Conservation (phyloP, 53 echinoderm and acorn worm genomes). For the Luidia sarsii region DNA sequence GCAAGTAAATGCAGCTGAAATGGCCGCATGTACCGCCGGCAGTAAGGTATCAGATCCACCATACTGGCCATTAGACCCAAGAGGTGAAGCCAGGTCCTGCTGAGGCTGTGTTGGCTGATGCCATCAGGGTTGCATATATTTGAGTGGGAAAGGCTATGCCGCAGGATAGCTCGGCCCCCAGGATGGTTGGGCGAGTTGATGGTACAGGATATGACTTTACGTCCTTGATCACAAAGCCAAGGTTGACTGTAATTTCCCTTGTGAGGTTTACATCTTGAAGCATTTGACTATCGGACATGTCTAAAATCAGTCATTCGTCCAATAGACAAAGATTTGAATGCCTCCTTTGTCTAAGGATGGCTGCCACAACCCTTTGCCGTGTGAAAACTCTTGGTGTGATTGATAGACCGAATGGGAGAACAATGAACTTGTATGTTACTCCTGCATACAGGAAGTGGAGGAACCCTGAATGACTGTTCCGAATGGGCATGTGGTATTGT, state of each 20-base stretch:
- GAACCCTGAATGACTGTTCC: neutral
- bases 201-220: constrained; percentile 1
- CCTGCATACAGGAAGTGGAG: neutral
- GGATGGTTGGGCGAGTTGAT: neutral
- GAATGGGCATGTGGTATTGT: constrained; percentile 3
- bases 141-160: neutral
- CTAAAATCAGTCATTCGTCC: neutral
- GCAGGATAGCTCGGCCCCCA: neutral
- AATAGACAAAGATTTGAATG: too few species aligned
- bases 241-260: neutral
- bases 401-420: neutral
- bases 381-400: neutral
- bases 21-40: constrained; percentile 27
- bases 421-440: neutral
- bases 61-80: constrained; percentile 39
- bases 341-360: neutral
- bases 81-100: constrained; percentile 13
- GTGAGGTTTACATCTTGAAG: neutral
- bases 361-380: neutral
- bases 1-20: constrained; percentile 9
- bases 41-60: constrained; percentile 1
- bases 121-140: neutral
- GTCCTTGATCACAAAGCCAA: neutral
- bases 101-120: neutral
- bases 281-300: neutral